Evolutionary conservation across 2,888 invertebrate genomes (phyloP).

Genomic region (Petrolisthes manimaculis): DNA sequence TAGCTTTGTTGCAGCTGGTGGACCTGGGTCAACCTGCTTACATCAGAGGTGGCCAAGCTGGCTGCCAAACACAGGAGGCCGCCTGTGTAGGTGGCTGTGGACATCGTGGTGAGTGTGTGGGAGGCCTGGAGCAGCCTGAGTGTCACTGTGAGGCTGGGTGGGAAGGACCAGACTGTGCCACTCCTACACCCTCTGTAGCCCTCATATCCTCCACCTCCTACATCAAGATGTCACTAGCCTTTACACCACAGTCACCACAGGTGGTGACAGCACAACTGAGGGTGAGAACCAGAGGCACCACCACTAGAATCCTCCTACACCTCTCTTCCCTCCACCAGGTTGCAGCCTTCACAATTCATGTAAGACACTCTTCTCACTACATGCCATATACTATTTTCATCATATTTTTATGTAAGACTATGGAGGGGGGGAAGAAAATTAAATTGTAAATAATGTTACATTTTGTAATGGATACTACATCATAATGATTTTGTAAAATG

Average conservation of each 20-base stretch:
- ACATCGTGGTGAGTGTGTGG: constrained; percentile 37
- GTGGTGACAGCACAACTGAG: constrained; percentile 32
- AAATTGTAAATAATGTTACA: too few species aligned
- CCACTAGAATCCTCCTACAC: constrained; percentile 16
- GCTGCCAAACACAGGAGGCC: constrained; percentile 30
- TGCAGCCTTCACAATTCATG: constrained; percentile 27
- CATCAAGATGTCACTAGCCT: constrained; percentile 43
- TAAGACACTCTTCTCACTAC: background rate
- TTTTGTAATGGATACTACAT: too few species aligned
- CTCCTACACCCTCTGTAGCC: constrained; percentile 34
- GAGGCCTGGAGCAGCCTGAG: constrained; percentile 32
- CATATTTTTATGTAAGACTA: too few species aligned
- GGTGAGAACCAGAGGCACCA: constrained; percentile 23
- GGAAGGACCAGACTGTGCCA: constrained; percentile 27
- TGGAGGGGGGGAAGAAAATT: too few species aligned
- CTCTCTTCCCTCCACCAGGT: background rate
- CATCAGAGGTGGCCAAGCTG: constrained; percentile 28
- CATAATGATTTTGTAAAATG: too few species aligned
- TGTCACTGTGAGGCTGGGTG: constrained; percentile 45
- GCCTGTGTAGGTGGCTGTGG: constrained; percentile 31
- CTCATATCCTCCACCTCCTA: constrained; percentile 38
- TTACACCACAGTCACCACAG: constrained; percentile 39
- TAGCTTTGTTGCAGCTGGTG: constrained; percentile 51
- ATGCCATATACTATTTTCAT: too few species aligned
- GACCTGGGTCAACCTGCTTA: constrained; percentile 54